Evolutionary conservation across 2,888 invertebrate species (phyloP), one percentile per base, ranked within the genome.

Genomic region (Oasisia sp.): DNA sequence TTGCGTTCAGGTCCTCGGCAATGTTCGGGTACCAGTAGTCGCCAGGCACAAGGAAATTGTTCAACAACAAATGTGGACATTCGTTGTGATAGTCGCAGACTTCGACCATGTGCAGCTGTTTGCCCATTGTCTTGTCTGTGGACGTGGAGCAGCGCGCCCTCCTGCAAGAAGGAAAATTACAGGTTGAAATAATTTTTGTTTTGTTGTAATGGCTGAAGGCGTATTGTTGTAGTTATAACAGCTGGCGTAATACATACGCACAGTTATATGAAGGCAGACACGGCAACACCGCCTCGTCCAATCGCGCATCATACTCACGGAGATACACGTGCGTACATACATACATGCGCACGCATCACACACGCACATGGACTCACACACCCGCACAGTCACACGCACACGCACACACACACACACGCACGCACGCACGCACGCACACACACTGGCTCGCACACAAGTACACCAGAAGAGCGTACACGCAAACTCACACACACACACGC

Each of bases 31-130:
- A 74, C 74, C 74, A 74, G 74, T 74, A n/a, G 74, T 74, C 74
- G 2, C 74, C 74, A 7, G 74, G 74, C 7, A 74, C 74, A 27
- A 74, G 27, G 14, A 74, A 19, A 27, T 74, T 74, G 27, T 74
- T 27, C 74, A 74, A 74, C 74, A 74, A 19, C 74, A 74, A 74
- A n/a, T 74, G 74, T 74, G 74, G 74, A 74, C 74, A 74, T 74
- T 74, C 74, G 74, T n/a, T n/a, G 74, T 74, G 74, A 74, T 74
- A 74, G 74, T 74, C 74, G 74, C 74, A 74, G 27, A 27, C 74
- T 74, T 74, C 74, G 74, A 74, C 74, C 19, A 74, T 27, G 74
- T 74, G 50, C 50, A 50, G 0, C 50, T 8, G 74, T 74, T 74
- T 74, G 0, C 74, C 74, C 74, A 74, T 74, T 74, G 74, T 74